Evolutionary conservation across 2,113 vertebrate species (phyloP).

Genomic region (Sprattus sprattus): DNA sequence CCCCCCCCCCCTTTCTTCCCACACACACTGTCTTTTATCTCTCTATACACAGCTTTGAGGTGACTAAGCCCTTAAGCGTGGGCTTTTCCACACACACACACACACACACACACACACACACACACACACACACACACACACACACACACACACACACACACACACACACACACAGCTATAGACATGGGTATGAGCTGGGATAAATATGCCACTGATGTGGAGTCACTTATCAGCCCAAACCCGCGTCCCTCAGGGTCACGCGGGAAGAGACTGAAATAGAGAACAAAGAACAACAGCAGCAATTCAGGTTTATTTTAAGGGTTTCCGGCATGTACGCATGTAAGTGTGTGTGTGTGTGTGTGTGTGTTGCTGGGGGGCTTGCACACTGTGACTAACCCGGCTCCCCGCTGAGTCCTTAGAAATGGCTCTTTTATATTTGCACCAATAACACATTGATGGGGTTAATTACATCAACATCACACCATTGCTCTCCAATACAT

Average conservation of each 20-base stretch:
- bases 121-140: conserved; percentile 7
- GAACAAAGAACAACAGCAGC: conserved; percentile 21
- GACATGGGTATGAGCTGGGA: neutral
- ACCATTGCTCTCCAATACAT: conserved; percentile 29
- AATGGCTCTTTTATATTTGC: neutral
- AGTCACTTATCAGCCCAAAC: neutral
- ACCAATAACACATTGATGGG: conserved; percentile 3
- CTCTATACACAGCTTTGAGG: neutral
- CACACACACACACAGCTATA: neutral
- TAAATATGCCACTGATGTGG: neutral
- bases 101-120: neutral
- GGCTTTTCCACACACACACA: neutral
- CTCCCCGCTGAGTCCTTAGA: neutral
- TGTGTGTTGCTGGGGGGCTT: neutral
- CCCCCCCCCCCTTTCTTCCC: neutral
- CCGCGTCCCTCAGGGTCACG: neutral
- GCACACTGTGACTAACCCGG: neutral
- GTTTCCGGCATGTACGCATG: conserved; percentile 19
- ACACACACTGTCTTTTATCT: neutral
- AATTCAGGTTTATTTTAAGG: neutral
- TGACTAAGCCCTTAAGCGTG: neutral
- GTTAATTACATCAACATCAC: neutral
- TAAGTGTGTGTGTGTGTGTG: conserved; percentile 14
- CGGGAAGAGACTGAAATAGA: neutral
- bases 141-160: neutral